Base-by-base conservation (phyloP, 2,888 invertebrate genomes). In the Drosophila nigricruria region DNA sequence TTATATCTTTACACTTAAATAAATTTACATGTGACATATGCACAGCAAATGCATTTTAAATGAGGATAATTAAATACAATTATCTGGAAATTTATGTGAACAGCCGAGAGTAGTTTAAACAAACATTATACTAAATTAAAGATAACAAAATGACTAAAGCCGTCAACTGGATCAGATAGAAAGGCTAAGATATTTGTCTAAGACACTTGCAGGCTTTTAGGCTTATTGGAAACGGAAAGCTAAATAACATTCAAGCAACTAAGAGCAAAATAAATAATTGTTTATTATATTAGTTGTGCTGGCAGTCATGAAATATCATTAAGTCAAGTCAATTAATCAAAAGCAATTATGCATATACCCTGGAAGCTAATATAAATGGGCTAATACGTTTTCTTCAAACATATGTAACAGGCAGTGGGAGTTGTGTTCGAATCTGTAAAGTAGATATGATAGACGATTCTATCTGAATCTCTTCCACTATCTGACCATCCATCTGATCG, bases 281-380 rank as follows among this genome's bases (percentile, higher is more conserved):
- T 23, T 12, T 58, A 42, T 34, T 25, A 9, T 45, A 34, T 5
- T 23, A 32, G 2, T 32, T 57, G 12, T 8, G 40, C 16, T 20
- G 32, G 8, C 43, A 34, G n/a, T 34, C n/a, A 14, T 5, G 25
- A 23, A 42, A 16, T 42, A 53, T 42, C 57, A 45, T 45, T 45
- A 49, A 38, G 20, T 20, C 50, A 16, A 59, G 27, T 34, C 59
- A 50, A 50, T 59, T 50, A 59, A 59, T 59, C 59, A 59, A 50
- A 59, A 50, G 50, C 27, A 27, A 50, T 59, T 59, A 50, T 38
- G 34, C 27, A 1, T 20, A 18, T 30, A 6, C 30, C 8, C 49
- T 49, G 18, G 6, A 14, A 30, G 3, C 27, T 5, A 5, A 3
- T 25, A 25, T n/a, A n/a, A n/a, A n/a, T n/a, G n/a, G n/a, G n/a